Percentiles rank a stretch among this genome's conserved stretches.
Conservation (phyloP, 1,140 invertebrate genomes). For the Drosophila cardini region DNA sequence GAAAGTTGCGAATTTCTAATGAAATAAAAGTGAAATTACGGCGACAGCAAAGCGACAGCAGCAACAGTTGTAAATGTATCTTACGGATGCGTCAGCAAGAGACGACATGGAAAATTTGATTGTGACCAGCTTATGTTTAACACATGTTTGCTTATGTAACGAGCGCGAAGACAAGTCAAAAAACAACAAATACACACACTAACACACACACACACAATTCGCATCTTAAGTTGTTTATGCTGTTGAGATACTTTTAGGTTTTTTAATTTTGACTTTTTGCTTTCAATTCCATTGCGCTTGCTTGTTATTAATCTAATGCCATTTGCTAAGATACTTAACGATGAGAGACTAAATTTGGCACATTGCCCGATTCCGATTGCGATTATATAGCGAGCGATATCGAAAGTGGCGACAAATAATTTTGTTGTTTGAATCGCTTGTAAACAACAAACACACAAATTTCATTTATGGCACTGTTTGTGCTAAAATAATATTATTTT, state of each 20-base stretch:
- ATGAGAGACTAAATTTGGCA: constrained; percentile 27
- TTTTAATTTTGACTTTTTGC: constrained; percentile 12
- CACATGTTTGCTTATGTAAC: constrained; percentile 37
- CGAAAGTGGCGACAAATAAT: constrained; percentile 21
- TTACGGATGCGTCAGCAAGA: constrained; percentile 52
- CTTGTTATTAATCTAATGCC: constrained; percentile 18
- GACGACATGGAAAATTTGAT: constrained; percentile 35
- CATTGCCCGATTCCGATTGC: constrained; percentile 18
- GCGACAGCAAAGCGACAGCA: constrained; percentile 4
- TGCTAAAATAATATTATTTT: constrained; percentile 10
- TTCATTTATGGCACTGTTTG: constrained; percentile 16
- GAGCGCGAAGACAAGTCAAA: background rate
- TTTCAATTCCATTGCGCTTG: constrained; percentile 31
- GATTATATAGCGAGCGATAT: constrained; percentile 1
- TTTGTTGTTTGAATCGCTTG: constrained; percentile 16
- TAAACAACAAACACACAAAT: constrained; percentile 33
- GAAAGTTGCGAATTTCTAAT: constrained; percentile 60
- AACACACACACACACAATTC: background rate
- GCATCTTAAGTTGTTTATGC: constrained; percentile 13
- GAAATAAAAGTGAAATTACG: constrained; percentile 71
- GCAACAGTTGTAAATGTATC: constrained; percentile 20
- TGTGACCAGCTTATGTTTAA: constrained; percentile 17
- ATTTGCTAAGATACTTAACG: constrained; percentile 15
- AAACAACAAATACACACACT: background rate
- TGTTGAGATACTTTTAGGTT: constrained; percentile 1